Base-by-base conservation (phyloP, 2,113 vertebrate species). In the Tachycineta bicolor region DNA sequence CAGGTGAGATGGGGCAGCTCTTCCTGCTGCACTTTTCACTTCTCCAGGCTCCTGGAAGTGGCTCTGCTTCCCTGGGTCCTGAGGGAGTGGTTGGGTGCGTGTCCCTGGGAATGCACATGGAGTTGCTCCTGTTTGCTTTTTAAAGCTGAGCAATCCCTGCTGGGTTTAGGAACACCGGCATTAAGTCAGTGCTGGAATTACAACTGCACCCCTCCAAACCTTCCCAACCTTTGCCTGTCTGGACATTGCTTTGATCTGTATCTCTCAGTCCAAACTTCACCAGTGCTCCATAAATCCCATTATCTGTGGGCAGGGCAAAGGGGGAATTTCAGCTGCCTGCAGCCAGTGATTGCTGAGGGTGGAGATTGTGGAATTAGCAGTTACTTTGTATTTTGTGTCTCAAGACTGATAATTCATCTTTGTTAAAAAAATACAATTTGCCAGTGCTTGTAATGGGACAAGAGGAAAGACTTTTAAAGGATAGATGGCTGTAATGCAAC, bases 1-100 rank as follows among this genome's bases (percentile, higher is more conserved):
- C 99, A 98, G 99, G 99, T 99, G 79, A 98, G 98, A 34, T n/a
- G 60, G 56, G 33, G 10, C 64, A 24, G 33, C 31, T 25, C 3
- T 49, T 56, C 41, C 56, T 28, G 55, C 25, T 20, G 41, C 0
- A 33, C 5, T 50, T 50, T 16, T 8, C 11, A 3, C 16, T 1
- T 3, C 10, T 37, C 4, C 41, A 9, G 41, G 3, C 50, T 68
- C 43, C 47, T 93, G 50, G 23, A 53, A 58, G 71, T 9, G 25
- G 22, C 62, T 44, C 15, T 58, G 28, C 63, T 59, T 33, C 19
- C 33, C 64, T 18, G 7, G 24, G 18, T 7, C 53, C 67, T 8
- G 31, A 23, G 65, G 44, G 68, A 14, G 13, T 4, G 5, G 16
- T n/a, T 47, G 52, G 22, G 1, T 10, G 7, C 2, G 10, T 34